These are phyloP conservation scores for Onychostoma macrolepis DNA, from an alignment of 2,113 vertebrate genomes.

Conservation along the genomic window DNA sequence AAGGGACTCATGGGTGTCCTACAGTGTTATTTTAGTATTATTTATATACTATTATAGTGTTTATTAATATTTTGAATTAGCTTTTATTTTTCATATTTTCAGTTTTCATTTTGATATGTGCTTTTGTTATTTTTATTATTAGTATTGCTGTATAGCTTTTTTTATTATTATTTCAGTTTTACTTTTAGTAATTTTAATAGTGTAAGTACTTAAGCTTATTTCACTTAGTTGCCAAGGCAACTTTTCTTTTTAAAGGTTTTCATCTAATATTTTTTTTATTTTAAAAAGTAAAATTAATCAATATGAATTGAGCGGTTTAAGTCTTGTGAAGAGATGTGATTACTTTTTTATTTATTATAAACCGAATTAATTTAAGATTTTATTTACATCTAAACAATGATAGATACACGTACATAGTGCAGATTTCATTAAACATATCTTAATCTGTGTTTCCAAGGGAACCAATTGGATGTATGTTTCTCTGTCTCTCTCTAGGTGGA, in stretches of 20 bases:
- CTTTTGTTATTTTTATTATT: background rate
- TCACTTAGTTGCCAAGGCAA: background rate
- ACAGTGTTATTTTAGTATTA: background rate
- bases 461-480: background rate
- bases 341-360: no score
- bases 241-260: no score
- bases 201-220: no score
- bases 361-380: no score
- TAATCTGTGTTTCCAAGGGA: background rate
- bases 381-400: background rate
- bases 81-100: no score
- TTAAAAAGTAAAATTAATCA: no score
- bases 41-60: background rate
- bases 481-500: slow-evolving; percentile 78
- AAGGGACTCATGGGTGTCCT: background rate
- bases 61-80: background rate
- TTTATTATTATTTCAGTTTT: background rate
- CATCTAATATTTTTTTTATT: no score
- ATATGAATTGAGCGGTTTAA: no score
- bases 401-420: background rate
- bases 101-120: background rate
- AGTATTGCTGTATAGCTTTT: background rate
- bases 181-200: background rate
- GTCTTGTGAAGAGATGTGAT: no score
- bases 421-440: background rate